phyloP scores from a whole-genome alignment of 2,113 vertebrate genomes.

The Leucopternis melanops region DNA sequence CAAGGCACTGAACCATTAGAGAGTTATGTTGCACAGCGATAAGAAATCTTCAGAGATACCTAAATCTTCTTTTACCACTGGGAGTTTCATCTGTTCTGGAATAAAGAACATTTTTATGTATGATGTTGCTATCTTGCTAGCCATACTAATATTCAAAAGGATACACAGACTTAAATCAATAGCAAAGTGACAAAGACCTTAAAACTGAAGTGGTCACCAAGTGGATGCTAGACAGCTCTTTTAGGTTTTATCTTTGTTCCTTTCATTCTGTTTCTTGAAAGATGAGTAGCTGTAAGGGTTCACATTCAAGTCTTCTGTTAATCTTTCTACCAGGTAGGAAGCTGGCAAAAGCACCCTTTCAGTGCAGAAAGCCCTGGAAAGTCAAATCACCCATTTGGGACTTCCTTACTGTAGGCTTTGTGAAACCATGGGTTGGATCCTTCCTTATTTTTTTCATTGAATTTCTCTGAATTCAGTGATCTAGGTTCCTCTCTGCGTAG shows the following conservation, averaged over 20 bases:
- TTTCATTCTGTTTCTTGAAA: slow-evolving; percentile 52
- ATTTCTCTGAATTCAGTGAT: background rate
- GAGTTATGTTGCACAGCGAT: slow-evolving; percentile 63
- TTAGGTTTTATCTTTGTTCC: slow-evolving; percentile 36
- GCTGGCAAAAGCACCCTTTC: slow-evolving; percentile 1
- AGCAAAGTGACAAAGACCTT: slow-evolving; percentile 43
- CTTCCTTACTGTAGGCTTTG: slow-evolving; percentile 1
- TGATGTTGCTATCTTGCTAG: slow-evolving; percentile 64
- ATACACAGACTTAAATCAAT: slow-evolving; percentile 62
- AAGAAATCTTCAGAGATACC: slow-evolving; percentile 71
- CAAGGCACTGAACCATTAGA: slow-evolving; percentile 66
- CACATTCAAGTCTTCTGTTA: slow-evolving; percentile 40
- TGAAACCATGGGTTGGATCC: background rate
- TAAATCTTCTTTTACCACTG: slow-evolving; percentile 66
- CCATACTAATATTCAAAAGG: slow-evolving; percentile 65
- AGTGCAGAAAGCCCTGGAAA: background rate
- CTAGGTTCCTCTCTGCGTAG: background rate
- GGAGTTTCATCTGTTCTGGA: slow-evolving; percentile 57
- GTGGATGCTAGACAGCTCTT: slow-evolving; percentile 8
- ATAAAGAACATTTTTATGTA: slow-evolving; percentile 61
- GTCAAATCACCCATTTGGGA: background rate
- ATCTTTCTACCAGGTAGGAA: slow-evolving; percentile 39
- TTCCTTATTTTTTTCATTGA: background rate
- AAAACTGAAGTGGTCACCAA: slow-evolving; percentile 43
- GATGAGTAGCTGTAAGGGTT: slow-evolving; percentile 25